A percentile compares a stretch with the other conserved stretches of the same genome.
These are phyloP conservation scores for Otus scops DNA, from an alignment of 2,797 vertebrate genomes.

Conservation along the genomic window DNA sequence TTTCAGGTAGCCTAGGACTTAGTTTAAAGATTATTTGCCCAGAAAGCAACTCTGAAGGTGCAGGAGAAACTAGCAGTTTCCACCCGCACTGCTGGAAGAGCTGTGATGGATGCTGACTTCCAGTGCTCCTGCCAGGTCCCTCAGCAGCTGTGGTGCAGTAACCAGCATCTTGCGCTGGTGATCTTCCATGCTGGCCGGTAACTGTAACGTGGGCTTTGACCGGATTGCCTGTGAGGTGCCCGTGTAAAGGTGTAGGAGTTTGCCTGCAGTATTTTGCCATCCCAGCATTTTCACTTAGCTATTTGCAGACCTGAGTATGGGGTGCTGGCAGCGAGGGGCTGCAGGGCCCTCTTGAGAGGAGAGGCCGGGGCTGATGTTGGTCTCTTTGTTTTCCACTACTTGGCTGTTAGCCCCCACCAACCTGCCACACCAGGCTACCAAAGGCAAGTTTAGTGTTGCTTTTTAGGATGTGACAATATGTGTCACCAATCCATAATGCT, in stretches of 20 bases:
- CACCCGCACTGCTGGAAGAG: neutral
- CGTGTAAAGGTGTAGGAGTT: neutral
- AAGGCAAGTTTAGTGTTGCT: too few relatives aligned
- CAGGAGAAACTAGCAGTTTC: neutral
- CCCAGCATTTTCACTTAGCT: neutral
- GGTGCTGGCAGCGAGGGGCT: too few relatives aligned
- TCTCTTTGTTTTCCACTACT: neutral
- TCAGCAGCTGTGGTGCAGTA: neutral
- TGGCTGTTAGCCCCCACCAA: neutral
- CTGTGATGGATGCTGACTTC: accelerated
- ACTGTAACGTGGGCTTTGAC: neutral
- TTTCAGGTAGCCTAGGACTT: neutral
- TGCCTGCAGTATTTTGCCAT: neutral
- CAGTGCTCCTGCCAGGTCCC: neutral
- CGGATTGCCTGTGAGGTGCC: neutral
- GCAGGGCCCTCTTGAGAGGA: too few relatives aligned
- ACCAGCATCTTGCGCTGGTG: neutral
- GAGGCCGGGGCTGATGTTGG: neutral
- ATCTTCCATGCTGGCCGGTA: accelerated
- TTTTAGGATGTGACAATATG: neutral
- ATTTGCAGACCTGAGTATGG: too few relatives aligned
- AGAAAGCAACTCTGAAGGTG: neutral
- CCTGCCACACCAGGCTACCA: accelerated
- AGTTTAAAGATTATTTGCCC: neutral
- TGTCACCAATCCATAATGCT: neutral